Conservation (phyloP, 1,140 invertebrate genomes). For the Achroia grisella region DNA sequence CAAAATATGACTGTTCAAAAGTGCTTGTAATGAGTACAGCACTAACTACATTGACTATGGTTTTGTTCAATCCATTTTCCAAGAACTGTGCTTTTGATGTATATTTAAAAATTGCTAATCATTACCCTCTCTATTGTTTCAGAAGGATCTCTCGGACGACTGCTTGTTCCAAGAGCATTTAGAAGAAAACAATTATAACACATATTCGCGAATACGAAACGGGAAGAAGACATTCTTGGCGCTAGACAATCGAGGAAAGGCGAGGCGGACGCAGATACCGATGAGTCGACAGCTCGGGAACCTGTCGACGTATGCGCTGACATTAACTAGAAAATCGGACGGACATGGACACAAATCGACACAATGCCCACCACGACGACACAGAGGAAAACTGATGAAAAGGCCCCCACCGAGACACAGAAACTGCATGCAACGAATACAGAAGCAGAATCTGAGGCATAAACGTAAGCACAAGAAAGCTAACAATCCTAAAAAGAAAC, state of each 20-base stretch:
- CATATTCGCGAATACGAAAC: conserved; percentile 84
- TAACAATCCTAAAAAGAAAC: conserved; percentile 60
- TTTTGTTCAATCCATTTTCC: no score
- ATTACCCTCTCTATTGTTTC: conserved; percentile 75
- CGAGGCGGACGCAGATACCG: conserved; percentile 81
- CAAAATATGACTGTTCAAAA: no score
- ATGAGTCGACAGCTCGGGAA: conserved; percentile 79
- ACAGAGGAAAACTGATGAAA: conserved; percentile 48
- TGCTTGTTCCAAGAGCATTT: conserved; percentile 91
- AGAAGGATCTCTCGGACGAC: conserved; percentile 86
- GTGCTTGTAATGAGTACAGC: no score
- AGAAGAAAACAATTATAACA: conserved; percentile 89
- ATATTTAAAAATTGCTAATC: conserved; percentile 15
- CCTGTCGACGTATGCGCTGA: conserved; percentile 82
- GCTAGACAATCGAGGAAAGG: conserved; percentile 80
- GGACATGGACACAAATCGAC: conserved; percentile 44
- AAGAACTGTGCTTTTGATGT: no score
- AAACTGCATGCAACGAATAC: conserved; percentile 47
- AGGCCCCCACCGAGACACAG: conserved; percentile 51
- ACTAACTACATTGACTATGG: no score
- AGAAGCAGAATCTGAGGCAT: conserved; percentile 53
- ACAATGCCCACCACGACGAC: conserved; percentile 43
- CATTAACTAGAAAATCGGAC: conserved; percentile 77
- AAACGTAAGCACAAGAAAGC: conserved; percentile 66
- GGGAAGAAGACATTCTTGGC: conserved; percentile 83